A percentile compares a stretch with the other conserved stretches of the same genome.
Conservation (phyloP, 1,140 invertebrate species). For the Samia ricini region DNA sequence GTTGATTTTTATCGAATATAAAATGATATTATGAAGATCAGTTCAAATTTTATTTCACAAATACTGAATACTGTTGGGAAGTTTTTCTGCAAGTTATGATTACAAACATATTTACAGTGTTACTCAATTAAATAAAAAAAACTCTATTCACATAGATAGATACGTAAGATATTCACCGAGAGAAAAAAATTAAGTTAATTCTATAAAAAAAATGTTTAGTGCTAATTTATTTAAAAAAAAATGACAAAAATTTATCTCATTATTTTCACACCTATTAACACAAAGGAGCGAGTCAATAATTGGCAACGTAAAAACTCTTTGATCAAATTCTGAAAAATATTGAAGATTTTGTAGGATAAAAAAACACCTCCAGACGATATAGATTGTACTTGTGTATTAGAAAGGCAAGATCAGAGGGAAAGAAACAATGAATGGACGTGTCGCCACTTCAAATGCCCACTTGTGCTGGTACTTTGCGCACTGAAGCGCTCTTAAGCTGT, state of each 20-base stretch:
- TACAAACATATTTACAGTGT: too few relatives aligned
- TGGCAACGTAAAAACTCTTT: neutral
- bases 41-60: too few relatives aligned
- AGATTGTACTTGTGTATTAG: neutral
- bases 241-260: neutral
- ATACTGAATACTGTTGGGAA: too few relatives aligned
- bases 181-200: too few relatives aligned
- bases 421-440: slow-evolving; percentile 7
- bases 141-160: too few relatives aligned
- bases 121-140: too few relatives aligned
- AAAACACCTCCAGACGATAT: neutral
- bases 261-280: neutral
- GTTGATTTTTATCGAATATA: too few relatives aligned
- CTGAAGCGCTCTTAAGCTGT: neutral
- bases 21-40: too few relatives aligned
- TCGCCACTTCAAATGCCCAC: slow-evolving; percentile 5
- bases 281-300: neutral
- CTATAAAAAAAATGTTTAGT: neutral
- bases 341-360: slow-evolving; percentile 2
- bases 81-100: too few relatives aligned
- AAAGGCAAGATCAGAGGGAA: slow-evolving; percentile 4
- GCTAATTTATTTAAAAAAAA: neutral
- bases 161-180: too few relatives aligned
- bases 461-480: neutral
- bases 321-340: neutral